Evolutionary conservation across 2,113 vertebrate genomes (phyloP).

Genomic region (Dryoscopus gambensis): DNA sequence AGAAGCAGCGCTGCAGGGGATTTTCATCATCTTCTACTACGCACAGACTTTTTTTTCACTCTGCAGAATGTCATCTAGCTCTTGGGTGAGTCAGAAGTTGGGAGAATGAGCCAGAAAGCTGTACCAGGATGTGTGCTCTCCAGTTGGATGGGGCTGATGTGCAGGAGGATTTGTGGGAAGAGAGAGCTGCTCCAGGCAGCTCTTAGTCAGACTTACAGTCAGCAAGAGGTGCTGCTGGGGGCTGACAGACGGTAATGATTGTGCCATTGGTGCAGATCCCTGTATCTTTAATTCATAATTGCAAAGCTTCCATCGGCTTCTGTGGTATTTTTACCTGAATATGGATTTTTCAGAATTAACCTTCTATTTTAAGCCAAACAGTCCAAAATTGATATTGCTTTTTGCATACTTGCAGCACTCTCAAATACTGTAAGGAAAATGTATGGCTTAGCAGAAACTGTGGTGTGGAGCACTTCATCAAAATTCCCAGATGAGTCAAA

Average conservation of each 20-base stretch:
- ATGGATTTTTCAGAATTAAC: neutral
- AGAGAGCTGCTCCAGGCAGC: neutral
- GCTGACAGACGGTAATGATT: neutral
- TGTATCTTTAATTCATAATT: neutral
- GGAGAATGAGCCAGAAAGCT: neutral
- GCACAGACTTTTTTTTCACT: neutral
- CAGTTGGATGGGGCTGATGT: neutral
- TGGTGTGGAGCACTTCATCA: neutral
- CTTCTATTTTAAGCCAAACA: neutral
- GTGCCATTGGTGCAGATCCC: neutral
- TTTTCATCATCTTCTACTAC: neutral
- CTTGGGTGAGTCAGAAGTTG: conserved; percentile 10
- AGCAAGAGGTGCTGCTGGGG: neutral
- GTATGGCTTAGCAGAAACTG: neutral
- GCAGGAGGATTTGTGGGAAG: neutral
- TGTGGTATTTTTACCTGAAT: neutral
- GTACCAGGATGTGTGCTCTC: neutral
- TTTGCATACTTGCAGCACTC: neutral
- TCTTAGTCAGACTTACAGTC: neutral
- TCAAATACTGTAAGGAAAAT: neutral
- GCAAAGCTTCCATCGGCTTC: neutral
- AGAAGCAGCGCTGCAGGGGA: neutral
- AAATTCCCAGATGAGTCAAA: conserved; percentile 21
- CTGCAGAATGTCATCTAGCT: neutral
- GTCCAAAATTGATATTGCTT: neutral